These are phyloP conservation scores for Rhynchonycteris naso DNA, from an alignment of 2,797 vertebrate species.

Conservation along the genomic window DNA sequence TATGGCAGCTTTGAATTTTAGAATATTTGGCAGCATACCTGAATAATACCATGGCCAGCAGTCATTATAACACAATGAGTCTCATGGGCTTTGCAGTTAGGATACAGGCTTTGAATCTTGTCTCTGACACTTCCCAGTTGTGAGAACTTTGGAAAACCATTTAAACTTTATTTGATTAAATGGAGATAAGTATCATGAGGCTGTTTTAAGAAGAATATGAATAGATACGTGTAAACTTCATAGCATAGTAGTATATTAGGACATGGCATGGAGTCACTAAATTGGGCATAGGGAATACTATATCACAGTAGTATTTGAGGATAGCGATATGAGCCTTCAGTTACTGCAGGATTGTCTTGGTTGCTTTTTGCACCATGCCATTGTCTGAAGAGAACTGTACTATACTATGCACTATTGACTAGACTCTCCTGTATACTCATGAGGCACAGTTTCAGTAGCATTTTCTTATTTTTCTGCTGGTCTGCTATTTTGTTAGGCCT, in stretches of 20 bases:
- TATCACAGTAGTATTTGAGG: not conserved
- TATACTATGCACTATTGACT: not conserved
- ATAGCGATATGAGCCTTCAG: not conserved
- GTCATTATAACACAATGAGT: not conserved
- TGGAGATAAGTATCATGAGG: not conserved
- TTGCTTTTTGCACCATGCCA: not conserved
- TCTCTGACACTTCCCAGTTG: not conserved
- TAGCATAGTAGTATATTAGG: not conserved
- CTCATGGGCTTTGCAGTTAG: not conserved
- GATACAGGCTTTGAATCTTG: not conserved
- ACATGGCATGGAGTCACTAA: not conserved
- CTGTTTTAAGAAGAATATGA: not conserved
- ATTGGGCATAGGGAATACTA: not conserved
- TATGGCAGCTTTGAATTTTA: not conserved
- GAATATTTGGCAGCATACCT: not conserved
- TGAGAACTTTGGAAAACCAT: not conserved
- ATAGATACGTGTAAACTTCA: not conserved
- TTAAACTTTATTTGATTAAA: not conserved
- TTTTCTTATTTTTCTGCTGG: not conserved
- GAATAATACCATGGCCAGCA: not conserved
- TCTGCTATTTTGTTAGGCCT: not conserved
- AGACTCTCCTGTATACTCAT: not conserved
- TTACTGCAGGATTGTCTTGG: not conserved
- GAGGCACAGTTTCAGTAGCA: not conserved
- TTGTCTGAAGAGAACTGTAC: not conserved